phyloP scores from a whole-genome alignment of 1,140 invertebrate species.

The Hycleus cichorii region DNA sequence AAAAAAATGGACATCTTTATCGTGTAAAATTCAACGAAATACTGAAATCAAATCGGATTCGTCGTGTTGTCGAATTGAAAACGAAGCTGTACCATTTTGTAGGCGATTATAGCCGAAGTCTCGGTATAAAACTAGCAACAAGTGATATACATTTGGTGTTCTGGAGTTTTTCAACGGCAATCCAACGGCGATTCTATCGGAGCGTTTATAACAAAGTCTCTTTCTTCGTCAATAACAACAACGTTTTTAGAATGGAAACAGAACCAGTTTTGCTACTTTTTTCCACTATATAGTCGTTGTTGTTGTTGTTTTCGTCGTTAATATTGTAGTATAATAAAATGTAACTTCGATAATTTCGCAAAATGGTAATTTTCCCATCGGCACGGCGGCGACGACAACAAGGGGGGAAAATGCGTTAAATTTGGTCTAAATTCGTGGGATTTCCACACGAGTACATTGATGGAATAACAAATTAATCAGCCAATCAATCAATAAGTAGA shows the following conservation, averaged over 20 bases:
- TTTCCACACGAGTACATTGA: too few species aligned
- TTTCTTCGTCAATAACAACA: too few species aligned
- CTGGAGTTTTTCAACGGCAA: slow-evolving; percentile 1
- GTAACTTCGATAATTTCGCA: too few species aligned
- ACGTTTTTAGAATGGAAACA: background rate
- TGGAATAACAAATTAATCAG: too few species aligned
- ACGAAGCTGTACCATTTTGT: slow-evolving; percentile 7
- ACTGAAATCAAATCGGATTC: slow-evolving; percentile 9
- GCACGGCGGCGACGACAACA: too few species aligned
- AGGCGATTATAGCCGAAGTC: slow-evolving; percentile 15
- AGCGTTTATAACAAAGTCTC: too few species aligned
- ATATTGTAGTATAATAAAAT: too few species aligned
- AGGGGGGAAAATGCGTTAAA: too few species aligned
- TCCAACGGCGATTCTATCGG: background rate
- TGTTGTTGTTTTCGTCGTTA: too few species aligned
- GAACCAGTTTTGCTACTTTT: slow-evolving; percentile 21
- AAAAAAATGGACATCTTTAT: slow-evolving; percentile 6
- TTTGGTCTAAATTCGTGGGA: too few species aligned
- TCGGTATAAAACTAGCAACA: slow-evolving; percentile 19
- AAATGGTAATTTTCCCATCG: too few species aligned
- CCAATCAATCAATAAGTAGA: too few species aligned
- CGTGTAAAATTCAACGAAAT: slow-evolving; percentile 17
- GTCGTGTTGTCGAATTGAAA: slow-evolving; percentile 6
- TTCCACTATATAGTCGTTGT: background rate
- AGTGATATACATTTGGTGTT: slow-evolving; percentile 22